Evolutionary conservation across 2,113 vertebrate genomes (phyloP).

Genomic region (Rallus limicola): DNA sequence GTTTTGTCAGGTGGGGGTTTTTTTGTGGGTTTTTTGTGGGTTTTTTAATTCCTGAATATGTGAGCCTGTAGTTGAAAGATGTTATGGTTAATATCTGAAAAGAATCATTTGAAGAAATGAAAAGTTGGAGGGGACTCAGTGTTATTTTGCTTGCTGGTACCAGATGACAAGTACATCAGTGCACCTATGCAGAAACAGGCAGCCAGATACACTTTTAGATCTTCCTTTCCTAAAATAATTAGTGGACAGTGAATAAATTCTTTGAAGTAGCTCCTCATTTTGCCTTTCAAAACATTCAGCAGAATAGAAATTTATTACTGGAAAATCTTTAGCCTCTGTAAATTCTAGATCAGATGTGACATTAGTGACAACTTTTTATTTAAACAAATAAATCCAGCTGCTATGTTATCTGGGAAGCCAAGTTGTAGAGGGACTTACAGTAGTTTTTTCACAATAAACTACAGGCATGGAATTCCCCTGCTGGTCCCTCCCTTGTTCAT

Average conservation of each 20-base stretch:
- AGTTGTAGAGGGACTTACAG: background rate
- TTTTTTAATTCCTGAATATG: background rate
- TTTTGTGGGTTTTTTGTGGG: background rate
- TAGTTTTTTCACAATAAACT: background rate
- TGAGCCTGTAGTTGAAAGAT: background rate
- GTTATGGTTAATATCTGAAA: background rate
- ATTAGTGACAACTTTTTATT: background rate
- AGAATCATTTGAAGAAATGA: conserved; percentile 15
- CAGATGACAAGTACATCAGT: background rate
- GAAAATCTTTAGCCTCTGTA: conserved; percentile 15
- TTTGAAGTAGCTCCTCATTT: background rate
- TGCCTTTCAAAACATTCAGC: background rate
- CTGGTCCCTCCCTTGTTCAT: background rate
- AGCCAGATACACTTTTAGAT: background rate
- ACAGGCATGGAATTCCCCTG: background rate
- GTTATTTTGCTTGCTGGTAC: conserved; percentile 17
- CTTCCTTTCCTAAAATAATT: background rate
- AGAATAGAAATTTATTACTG: background rate
- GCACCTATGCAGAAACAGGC: background rate
- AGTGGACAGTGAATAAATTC: background rate
- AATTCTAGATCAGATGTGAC: background rate
- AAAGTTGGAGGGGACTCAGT: background rate
- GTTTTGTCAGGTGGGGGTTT: too few species aligned
- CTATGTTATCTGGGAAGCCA: background rate
- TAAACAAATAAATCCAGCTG: background rate